Evolutionary conservation across 2,888 invertebrate genomes (phyloP).

Genomic region (Polydrusus cervinus): DNA sequence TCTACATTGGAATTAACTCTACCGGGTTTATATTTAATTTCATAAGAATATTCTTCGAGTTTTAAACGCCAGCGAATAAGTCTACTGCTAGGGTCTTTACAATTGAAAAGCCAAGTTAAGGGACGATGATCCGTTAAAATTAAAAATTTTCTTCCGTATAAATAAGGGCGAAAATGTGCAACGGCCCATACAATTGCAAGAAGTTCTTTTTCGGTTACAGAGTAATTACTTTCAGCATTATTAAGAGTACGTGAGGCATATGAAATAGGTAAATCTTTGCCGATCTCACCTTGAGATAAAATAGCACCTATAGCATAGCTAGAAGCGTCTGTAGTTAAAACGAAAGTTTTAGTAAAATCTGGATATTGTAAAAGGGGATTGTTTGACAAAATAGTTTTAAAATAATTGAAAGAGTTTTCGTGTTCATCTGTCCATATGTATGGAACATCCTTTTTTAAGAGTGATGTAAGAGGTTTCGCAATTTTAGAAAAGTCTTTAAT

Average conservation of each 20-base stretch:
- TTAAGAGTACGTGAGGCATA: constrained; percentile 45
- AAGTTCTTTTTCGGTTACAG: constrained; percentile 60
- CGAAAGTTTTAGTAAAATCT: constrained; percentile 48
- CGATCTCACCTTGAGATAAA: constrained; percentile 48
- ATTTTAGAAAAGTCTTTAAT: constrained; percentile 58
- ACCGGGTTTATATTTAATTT: constrained; percentile 44
- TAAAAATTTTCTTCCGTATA: constrained; percentile 39
- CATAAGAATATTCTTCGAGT: constrained; percentile 59
- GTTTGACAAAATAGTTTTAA: constrained; percentile 52
- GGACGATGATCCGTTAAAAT: constrained; percentile 67
- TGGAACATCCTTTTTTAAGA: constrained; percentile 51
- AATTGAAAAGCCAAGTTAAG: constrained; percentile 64
- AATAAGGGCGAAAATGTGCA: constrained; percentile 59
- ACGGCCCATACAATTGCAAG: constrained; percentile 60
- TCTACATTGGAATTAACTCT: constrained; percentile 31
- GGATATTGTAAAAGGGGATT: constrained; percentile 53
- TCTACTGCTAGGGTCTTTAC: constrained; percentile 63
- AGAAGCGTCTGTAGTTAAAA: constrained; percentile 48
- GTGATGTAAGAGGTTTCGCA: constrained; percentile 61
- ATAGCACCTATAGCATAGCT: constrained; percentile 48
- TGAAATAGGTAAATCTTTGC: constrained; percentile 46
- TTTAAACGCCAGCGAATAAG: constrained; percentile 66
- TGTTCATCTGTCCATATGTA: constrained; percentile 52
- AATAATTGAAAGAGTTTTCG: constrained; percentile 55
- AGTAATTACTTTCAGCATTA: constrained; percentile 57